These are phyloP conservation scores for Aphelenchoides bicaudatus DNA, from an alignment of 2,888 invertebrate genomes.

Conservation along the genomic window DNA sequence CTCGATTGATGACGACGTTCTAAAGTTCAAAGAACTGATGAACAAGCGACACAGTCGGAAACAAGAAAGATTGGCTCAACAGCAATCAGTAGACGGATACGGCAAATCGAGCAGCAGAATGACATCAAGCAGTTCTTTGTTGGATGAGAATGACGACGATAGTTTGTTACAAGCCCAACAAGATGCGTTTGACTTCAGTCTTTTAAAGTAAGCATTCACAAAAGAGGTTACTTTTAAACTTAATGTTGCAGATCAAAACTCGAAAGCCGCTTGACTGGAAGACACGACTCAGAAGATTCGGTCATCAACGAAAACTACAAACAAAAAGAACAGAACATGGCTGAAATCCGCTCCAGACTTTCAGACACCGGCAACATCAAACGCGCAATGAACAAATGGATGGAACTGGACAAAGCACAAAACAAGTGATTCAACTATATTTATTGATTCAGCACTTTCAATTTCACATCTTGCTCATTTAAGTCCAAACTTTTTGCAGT, in stretches of 20 bases:
- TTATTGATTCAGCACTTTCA: no score
- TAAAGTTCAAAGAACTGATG: no score
- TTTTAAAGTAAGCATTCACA: background rate
- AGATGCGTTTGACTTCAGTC: slow-evolving; percentile 20
- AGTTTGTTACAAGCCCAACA: slow-evolving; percentile 12
- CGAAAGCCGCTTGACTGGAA: slow-evolving; percentile 12
- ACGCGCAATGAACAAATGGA: slow-evolving; percentile 40
- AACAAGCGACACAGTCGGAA: no score
- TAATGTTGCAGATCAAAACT: slow-evolving; percentile 13
- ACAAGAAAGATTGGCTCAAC: no score
- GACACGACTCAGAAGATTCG: slow-evolving; percentile 4
- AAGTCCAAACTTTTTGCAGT: no score
- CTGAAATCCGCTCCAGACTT: slow-evolving; percentile 24
- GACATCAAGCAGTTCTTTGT: background rate
- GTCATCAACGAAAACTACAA: slow-evolving; percentile 15
- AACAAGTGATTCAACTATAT: background rate
- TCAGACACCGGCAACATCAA: slow-evolving; percentile 34
- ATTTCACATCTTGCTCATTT: no score
- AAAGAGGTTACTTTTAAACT: background rate
- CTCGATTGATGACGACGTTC: no score
- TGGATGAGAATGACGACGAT: slow-evolving; percentile 17
- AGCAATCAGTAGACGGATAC: no score
- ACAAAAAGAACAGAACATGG: slow-evolving; percentile 19
- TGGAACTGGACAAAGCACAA: slow-evolving; percentile 28
- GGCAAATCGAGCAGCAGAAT: no score